phyloP scores from a whole-genome alignment of 1,140 invertebrate species.

The Musca vetustissima region DNA sequence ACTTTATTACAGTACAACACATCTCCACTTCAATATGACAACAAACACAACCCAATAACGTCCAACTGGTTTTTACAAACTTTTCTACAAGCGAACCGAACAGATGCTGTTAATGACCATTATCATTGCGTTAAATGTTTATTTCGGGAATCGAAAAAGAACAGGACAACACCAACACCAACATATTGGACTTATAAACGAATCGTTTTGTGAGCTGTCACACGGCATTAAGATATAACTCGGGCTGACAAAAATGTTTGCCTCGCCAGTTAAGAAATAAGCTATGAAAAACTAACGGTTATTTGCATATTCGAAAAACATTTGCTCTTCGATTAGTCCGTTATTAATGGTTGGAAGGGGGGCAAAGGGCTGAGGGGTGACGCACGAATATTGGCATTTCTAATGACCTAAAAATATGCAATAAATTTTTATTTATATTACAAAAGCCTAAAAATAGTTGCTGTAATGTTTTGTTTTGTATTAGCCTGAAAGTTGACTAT shows the following conservation, averaged over 20 bases:
- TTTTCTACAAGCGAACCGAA: not conserved
- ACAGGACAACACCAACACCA: not conserved
- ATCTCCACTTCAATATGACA: no score
- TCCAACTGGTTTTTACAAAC: no score
- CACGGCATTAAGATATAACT: no score
- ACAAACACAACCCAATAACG: no score
- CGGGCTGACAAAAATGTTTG: no score
- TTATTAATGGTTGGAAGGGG: no score
- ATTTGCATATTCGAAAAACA: constrained; percentile 14
- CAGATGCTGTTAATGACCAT: constrained; percentile 15
- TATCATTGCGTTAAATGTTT: constrained; percentile 20
- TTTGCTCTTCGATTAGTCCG: no score
- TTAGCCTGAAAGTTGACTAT: constrained; percentile 5
- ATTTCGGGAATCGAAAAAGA: not conserved
- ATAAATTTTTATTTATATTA: constrained; percentile 5
- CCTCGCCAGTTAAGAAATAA: no score
- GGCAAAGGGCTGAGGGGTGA: no score
- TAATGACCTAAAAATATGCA: constrained; percentile 13
- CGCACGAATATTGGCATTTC: not conserved
- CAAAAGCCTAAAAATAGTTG: constrained; percentile 12
- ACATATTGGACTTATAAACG: no score
- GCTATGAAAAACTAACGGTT: not conserved
- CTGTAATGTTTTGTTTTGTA: constrained; percentile 12
- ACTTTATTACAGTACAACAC: no score
- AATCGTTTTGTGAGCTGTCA: no score